These are phyloP conservation scores for Neuroscelio doddi DNA, from an alignment of 2,888 invertebrate genomes.

Conservation along the genomic window DNA sequence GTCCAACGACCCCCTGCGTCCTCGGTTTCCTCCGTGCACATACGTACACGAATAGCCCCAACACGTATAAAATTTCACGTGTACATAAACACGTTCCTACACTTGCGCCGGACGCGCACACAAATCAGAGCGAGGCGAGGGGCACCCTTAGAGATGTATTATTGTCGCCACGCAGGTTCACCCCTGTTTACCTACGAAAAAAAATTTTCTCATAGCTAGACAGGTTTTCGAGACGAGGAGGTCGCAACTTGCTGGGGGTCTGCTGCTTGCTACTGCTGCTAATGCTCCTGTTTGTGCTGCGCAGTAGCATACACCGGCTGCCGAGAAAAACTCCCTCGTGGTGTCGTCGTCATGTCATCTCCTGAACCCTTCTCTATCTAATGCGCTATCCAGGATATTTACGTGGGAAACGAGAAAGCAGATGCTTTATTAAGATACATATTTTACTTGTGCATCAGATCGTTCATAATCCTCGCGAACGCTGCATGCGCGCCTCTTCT, in stretches of 20 bases:
- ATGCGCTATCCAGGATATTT: slow-evolving; percentile 63
- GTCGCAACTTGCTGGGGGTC: slow-evolving; percentile 65
- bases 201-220: slow-evolving; percentile 67
- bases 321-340: slow-evolving; percentile 63
- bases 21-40: slow-evolving; percentile 34
- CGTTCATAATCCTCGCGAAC: slow-evolving; percentile 52
- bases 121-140: slow-evolving; percentile 16
- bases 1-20: slow-evolving; percentile 68
- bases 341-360: slow-evolving; percentile 43
- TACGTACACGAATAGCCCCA: slow-evolving; percentile 8
- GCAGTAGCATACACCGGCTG: slow-evolving; percentile 55
- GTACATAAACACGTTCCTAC: slow-evolving; percentile 11
- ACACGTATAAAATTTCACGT: not conserved
- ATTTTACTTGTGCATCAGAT: slow-evolving; percentile 57
- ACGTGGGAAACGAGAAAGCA: slow-evolving; percentile 68
- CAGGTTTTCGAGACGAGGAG: slow-evolving; percentile 56
- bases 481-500: too few relatives aligned
- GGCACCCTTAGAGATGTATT: slow-evolving; percentile 48
- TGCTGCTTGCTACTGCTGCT: slow-evolving; percentile 36
- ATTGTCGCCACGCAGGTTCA: slow-evolving; percentile 69
- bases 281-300: slow-evolving; percentile 56
- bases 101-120: slow-evolving; percentile 26
- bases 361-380: slow-evolving; percentile 45
- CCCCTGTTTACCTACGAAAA: slow-evolving; percentile 57
- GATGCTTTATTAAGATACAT: slow-evolving; percentile 50